Evolutionary conservation across 2,113 vertebrate species (phyloP), one percentile per base, ranked within the genome.

Genomic region (Polyodon spathula): DNA sequence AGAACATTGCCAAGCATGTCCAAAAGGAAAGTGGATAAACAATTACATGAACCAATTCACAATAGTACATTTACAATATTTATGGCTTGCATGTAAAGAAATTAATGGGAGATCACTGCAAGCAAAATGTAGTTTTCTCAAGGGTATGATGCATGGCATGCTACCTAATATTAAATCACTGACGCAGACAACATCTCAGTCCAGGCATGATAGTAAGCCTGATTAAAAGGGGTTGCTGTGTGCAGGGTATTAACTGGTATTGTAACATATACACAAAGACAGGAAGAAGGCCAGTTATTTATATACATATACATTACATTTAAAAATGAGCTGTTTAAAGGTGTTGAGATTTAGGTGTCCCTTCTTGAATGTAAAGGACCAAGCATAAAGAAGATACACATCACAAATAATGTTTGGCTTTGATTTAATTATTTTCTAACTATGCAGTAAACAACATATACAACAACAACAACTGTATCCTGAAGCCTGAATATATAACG

Each of bases 41-140:
- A 73, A 77, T 79, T 76, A 69, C 81, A 79, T 83, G 79, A 76
- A 83, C 78, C 70, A 80, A 76, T 80, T 81, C 79, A 71, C 78
- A 41, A 73, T 78, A 62, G 70, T 78, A 73, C 78, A 84, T 86
- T 87, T 81, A 74, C 40, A 68, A 79, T 86, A 84, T 87, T 86
- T 87, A 87, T 78, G 75, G 76, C 63, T 74, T 61, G 62, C 54
- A 63, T 72, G 76, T 75, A 81, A 82, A 81, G 81, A 77, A 77
- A 83, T 80, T 77, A 84, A 86, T 85, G 78, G 76, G 37, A 79
- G 71, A 78, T 71, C 74, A 76, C 74, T 64, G 75, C 82, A 78
- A 79, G 76, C 71, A 79, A 87, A 85, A 83, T 76, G 71, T 81
- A 83, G 77, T 70, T 71, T 75, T 84, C 85, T 86, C 84, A 63